A percentile compares a stretch with the other conserved stretches of the same genome.
Conservation (phyloP, 2,888 invertebrate species). For the Fragum sueziense region DNA sequence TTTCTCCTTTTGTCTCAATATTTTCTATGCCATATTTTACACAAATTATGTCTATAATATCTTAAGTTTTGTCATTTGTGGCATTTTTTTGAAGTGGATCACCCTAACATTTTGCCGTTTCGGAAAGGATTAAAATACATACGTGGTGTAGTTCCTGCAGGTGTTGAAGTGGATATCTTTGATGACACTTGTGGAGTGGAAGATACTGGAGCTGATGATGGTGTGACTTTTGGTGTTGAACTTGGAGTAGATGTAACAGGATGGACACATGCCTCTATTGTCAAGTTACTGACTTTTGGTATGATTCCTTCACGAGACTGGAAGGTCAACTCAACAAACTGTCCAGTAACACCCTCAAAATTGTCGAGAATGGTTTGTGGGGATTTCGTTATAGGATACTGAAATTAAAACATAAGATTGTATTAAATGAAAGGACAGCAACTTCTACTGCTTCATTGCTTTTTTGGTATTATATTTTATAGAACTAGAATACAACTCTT, state of each 20-base stretch:
- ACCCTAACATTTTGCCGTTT: no score
- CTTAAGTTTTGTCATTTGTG: no score
- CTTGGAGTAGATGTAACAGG: constrained; percentile 8
- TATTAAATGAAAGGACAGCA: no score
- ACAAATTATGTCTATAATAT: no score
- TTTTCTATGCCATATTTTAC: no score
- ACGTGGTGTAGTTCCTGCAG: neutral
- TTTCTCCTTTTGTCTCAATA: no score
- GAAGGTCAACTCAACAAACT: constrained; percentile 18
- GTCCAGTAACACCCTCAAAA: constrained; percentile 14
- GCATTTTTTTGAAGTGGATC: no score
- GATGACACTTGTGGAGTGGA: neutral
- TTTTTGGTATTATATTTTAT: no score
- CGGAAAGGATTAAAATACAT: no score
- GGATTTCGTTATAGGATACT: constrained; percentile 20
- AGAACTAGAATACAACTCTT: no score
- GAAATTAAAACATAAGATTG: no score
- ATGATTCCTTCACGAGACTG: constrained; percentile 5
- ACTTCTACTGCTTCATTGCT: no score
- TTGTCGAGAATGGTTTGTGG: constrained; percentile 23
- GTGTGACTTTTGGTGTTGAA: neutral
- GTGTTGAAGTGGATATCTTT: neutral
- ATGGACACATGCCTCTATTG: constrained; percentile 23
- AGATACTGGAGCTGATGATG: neutral
- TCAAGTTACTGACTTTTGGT: constrained; percentile 10